A percentile compares a stretch with the other conserved stretches of the same genome.
Evolutionary conservation across 2,113 vertebrate species (phyloP).

Genomic region (Mesocricetus auratus): DNA sequence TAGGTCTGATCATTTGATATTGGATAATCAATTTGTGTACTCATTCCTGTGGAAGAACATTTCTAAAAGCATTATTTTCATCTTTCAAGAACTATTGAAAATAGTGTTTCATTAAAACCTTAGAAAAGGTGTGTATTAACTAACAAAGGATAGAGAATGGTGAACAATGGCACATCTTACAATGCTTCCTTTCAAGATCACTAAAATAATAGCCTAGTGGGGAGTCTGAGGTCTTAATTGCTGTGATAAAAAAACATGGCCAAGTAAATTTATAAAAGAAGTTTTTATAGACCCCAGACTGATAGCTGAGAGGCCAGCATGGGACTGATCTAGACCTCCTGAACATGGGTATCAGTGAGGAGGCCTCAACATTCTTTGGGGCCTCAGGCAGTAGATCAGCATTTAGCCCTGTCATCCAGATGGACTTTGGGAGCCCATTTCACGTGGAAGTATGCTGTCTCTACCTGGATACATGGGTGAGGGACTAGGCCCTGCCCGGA

Average conservation of each 20-base stretch:
- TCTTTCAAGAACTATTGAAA: not conserved
- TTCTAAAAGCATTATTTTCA: not conserved
- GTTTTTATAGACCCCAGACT: too few species aligned
- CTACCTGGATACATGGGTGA: too few species aligned
- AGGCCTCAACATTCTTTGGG: too few species aligned
- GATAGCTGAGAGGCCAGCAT: too few species aligned
- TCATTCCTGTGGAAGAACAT: not conserved
- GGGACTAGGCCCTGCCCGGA: too few species aligned
- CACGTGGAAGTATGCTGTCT: too few species aligned
- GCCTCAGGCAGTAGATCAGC: too few species aligned
- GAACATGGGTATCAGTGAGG: too few species aligned
- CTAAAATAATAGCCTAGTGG: not conserved
- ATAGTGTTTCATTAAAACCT: not conserved
- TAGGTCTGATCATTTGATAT: not conserved
- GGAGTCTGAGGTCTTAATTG: not conserved
- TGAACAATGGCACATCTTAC: not conserved
- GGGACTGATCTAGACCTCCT: too few species aligned
- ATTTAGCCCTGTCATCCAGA: too few species aligned
- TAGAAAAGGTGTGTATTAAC: not conserved
- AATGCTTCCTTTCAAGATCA: not conserved
- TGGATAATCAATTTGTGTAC: not conserved
- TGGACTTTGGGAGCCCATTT: too few species aligned
- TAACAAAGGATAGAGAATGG: not conserved
- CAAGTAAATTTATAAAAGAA: not conserved
- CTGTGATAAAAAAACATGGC: not conserved